These are phyloP conservation scores for Capricornis sumatraensis DNA, from an alignment of 2,113 vertebrate species.

Conservation along the genomic window DNA sequence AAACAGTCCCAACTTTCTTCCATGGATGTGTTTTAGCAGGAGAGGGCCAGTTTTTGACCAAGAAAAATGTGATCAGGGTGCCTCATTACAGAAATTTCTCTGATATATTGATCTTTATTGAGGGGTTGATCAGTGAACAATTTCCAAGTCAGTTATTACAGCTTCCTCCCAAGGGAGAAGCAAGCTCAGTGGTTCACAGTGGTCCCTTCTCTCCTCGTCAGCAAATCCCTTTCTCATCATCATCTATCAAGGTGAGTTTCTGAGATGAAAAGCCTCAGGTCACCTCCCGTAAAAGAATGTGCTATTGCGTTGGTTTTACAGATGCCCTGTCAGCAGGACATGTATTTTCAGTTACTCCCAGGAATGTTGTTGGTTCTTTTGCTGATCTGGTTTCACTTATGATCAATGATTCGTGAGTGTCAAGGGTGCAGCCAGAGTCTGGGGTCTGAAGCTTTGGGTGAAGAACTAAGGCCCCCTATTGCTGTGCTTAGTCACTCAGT, in stretches of 20 bases:
- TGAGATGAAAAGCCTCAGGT: not conserved
- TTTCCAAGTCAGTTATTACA: not conserved
- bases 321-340: not conserved
- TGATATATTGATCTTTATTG: not conserved
- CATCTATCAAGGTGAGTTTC: not conserved
- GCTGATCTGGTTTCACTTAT: not conserved
- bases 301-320: not conserved
- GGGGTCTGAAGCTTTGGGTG: not conserved
- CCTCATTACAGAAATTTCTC: not conserved
- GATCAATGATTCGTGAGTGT: not conserved
- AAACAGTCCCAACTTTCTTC: not conserved
- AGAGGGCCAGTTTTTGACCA: not conserved
- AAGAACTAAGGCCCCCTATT: not conserved
- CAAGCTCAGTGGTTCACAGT: not conserved
- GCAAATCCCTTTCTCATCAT: not conserved
- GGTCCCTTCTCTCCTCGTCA: not conserved
- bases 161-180: not conserved
- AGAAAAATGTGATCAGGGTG: not conserved
- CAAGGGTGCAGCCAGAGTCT: not conserved
- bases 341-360: not conserved
- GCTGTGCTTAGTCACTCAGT: not conserved
- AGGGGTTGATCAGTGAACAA: not conserved
- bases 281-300: not conserved
- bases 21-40: not conserved
- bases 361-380: not conserved